phyloP scores from a whole-genome alignment of 1,140 invertebrate genomes.

The Eurosta solidaginis region DNA sequence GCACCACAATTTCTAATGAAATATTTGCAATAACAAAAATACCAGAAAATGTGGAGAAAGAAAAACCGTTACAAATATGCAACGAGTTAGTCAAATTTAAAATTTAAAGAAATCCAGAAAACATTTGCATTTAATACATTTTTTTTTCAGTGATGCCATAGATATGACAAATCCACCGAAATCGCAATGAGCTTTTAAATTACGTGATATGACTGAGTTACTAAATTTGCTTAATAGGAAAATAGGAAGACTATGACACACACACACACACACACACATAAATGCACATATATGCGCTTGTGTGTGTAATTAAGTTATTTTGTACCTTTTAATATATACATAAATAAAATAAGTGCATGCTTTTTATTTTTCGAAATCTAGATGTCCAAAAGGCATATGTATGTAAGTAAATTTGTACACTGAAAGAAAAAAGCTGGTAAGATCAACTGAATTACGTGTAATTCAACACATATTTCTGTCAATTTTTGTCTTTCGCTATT shows the following conservation, averaged over 20 bases:
- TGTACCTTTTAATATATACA: conserved; percentile 18
- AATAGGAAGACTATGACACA: not conserved
- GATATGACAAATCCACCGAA: conserved; percentile 47
- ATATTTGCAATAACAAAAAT: conserved; percentile 2
- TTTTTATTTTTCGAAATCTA: not conserved
- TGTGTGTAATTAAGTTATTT: conserved; percentile 27
- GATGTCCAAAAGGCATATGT: too few species aligned
- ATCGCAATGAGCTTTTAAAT: conserved; percentile 29
- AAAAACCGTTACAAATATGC: conserved; percentile 42
- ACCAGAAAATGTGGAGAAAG: not conserved
- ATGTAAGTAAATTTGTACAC: too few species aligned
- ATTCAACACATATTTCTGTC: too few species aligned
- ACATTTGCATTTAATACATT: not conserved
- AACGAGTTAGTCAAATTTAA: conserved; percentile 40
- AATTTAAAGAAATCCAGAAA: not conserved
- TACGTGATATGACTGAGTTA: not conserved
- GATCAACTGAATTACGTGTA: too few species aligned
- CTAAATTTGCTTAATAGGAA: not conserved
- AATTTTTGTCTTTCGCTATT: too few species aligned
- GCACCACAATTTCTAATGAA: not conserved
- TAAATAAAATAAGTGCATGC: conserved; percentile 12
- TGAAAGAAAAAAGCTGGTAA: too few species aligned
- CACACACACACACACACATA: not conserved
- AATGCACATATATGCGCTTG: not conserved
- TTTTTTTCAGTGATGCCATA: conserved; percentile 44